Base-by-base conservation (phyloP, 2,888 invertebrate genomes). In the Vanessa cardui region DNA sequence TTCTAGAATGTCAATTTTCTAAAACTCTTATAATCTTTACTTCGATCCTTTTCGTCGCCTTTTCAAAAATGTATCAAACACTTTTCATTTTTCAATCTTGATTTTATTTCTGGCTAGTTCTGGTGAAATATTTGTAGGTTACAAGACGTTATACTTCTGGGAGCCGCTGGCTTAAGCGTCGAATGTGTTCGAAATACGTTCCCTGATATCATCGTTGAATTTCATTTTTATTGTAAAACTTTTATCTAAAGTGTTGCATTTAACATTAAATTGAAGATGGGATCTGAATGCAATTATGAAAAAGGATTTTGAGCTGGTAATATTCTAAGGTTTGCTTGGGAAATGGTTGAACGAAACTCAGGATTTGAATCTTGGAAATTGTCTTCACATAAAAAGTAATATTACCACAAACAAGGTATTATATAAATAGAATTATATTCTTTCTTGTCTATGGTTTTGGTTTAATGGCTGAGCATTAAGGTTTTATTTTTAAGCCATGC, bases 161-260 rank as follows among this genome's bases (percentile, higher is more conserved):
- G 21, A 50, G 50, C 50, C 50, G 26, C 21, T 21, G 21, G 50
- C 50, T 50, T 50, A 50, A 50, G 50, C 21, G 50, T 50, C 50
- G 50, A 21, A 50, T 50, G 50, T 50, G 50, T 20, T 50, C 12
- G 50, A 50, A 50, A 50, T 26, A 50, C 50, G 21, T 15, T 50
- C 20, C 6, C 50, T 50, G 20, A 50, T 50, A 50, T 50, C 21
- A 21, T 50, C 12, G 50, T 26, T 26, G 50, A 20, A 50, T 50
- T 50, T 21, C 50, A 50, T 50, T 50, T 50, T 50, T 50, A 50
- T 21, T 50, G n/a, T 54, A 21, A 26, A 54, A 54, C 26, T 54
- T 54, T 54, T 31, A 54, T 54, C 26, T 54, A 16, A 31, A 54
- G 52, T 16, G 16, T 54, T 54, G 26, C n/a, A 26, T 54, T 54